Evolutionary conservation across 2,888 invertebrate genomes (phyloP).

Genomic region (Nipponacmea schrenckii): DNA sequence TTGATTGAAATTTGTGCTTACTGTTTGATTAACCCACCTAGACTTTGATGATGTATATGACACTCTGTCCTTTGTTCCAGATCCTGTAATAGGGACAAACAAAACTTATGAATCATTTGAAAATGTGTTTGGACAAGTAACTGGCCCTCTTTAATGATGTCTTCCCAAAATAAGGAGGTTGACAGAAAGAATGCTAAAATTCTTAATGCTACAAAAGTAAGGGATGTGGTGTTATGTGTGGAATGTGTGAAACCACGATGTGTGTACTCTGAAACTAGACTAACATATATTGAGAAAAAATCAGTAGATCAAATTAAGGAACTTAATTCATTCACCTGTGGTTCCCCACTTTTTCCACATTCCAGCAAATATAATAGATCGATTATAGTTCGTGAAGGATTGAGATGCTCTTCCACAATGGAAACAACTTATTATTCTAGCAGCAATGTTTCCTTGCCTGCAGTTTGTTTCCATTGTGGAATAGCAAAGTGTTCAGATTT

Average conservation of each 20-base stretch:
- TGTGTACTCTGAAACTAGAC: constrained; percentile 3
- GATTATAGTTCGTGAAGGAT: neutral
- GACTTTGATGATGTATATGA: neutral
- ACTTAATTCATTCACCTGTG: neutral
- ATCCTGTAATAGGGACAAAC: neutral
- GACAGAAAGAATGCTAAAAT: neutral
- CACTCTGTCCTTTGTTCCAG: neutral
- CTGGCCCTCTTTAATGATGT: neutral
- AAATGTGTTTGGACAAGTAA: neutral
- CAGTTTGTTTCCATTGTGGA: neutral
- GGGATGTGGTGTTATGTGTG: neutral
- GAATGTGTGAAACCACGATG: constrained; percentile 4
- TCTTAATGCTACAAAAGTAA: constrained; percentile 1
- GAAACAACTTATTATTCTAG: neutral
- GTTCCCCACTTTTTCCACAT: neutral
- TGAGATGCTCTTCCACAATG: neutral
- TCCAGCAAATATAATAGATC: constrained; percentile 1
- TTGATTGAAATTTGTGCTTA: neutral
- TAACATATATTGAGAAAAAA: neutral
- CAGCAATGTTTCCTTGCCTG: neutral
- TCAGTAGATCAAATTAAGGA: neutral
- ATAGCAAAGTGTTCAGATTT: neutral
- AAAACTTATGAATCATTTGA: neutral
- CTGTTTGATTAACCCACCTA: neutral
- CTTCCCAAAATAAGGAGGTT: neutral